Evolutionary conservation across 2,888 invertebrate genomes (phyloP), one percentile per base, ranked within the genome.

Genomic region (Apamea anceps): DNA sequence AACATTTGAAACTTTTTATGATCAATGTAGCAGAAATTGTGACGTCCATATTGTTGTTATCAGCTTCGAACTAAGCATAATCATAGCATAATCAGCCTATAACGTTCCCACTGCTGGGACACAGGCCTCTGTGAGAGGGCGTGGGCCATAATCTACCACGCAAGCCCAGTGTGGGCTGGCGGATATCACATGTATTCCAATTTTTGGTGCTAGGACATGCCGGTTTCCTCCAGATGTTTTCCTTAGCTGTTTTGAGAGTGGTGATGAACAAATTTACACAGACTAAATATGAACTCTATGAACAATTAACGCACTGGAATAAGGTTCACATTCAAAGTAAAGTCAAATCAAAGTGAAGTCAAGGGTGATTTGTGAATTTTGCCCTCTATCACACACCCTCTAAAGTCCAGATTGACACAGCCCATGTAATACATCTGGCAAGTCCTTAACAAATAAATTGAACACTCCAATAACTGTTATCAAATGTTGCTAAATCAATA

Each of bases 401-500:
- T 32, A 45, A 45, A 25, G 15, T 25, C 15, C 21, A 68, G 32
- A 72, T 68, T 18, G 63, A 57, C 67, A 77, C 25, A 63, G 21
- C 15, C 15, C 15, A 63, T 66, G 71, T 76, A 54, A 62, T 62
- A 63, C 63, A 12, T 70, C 75, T 70, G 45, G 4, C 13, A 21
- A 79, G 28, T 51, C 51, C 63, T 42, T 45, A 37, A 51, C 37
- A 82, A 82, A 82, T 71, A 82, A 71, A 82, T 54, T 28, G 67
- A 72, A 57, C 67, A 63, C 82, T 62, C 25, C 42, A 77, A 77
- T 72, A 67, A 67, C 63, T 60, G 57, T 71, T 83, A 75, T 84
- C 85, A 90, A 90, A 86, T 87, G 81, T 85, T 86, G 86, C 83
- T 87, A 82, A 89, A 90, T 88, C 89, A 91, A 89, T 91, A 90